Percentiles rank a stretch among this genome's conserved stretches.
These are phyloP conservation scores for Drosophila meridionalis DNA, from an alignment of 2,888 invertebrate genomes.

Conservation along the genomic window DNA sequence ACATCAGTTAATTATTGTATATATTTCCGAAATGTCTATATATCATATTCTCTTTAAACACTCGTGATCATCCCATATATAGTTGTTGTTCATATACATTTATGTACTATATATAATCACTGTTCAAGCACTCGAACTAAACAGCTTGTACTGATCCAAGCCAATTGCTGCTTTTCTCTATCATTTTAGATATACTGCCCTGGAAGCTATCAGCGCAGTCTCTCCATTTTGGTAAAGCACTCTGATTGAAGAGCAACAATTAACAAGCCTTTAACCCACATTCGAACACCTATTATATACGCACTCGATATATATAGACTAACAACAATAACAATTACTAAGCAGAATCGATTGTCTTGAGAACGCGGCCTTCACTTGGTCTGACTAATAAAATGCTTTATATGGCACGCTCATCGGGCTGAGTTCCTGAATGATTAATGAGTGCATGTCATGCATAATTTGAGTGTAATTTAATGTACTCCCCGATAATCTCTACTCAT, in stretches of 20 bases:
- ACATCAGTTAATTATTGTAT: constrained; percentile 15
- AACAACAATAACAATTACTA: neutral
- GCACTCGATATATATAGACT: constrained; percentile 1
- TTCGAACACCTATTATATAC: neutral
- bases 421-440: constrained; percentile 47
- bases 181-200: constrained; percentile 81
- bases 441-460: constrained; percentile 48
- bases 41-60: neutral
- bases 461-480: constrained; percentile 36
- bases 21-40: constrained; percentile 4
- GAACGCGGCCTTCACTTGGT: constrained; percentile 55
- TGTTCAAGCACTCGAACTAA: constrained; percentile 24
- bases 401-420: constrained; percentile 3
- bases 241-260: constrained; percentile 22
- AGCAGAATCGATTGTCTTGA: constrained; percentile 56
- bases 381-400: constrained; percentile 11
- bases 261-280: constrained; percentile 14
- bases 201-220: constrained; percentile 68
- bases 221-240: constrained; percentile 66
- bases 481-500: constrained; percentile 40
- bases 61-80: neutral
- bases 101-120: constrained; percentile 17
- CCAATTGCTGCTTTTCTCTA: constrained; percentile 57
- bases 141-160: constrained; percentile 51
- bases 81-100: neutral